These are phyloP conservation scores for Scaptomyza cyrtandrae DNA, from an alignment of 2,888 invertebrate genomes.

Conservation along the genomic window DNA sequence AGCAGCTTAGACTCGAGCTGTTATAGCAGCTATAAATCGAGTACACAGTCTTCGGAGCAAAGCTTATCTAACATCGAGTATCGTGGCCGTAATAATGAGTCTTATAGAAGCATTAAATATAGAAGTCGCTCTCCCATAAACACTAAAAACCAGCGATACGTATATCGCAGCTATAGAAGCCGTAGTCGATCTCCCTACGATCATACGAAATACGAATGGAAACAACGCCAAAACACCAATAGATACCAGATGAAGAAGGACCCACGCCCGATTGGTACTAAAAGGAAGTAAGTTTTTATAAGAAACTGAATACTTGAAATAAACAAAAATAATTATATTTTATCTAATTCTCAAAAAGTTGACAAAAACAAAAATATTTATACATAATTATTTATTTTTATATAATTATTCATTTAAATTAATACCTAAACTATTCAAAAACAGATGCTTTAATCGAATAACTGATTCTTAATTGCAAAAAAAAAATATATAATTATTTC, in stretches of 20 bases:
- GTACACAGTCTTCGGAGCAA: conserved; percentile 24
- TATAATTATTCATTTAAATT: no score
- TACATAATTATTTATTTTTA: no score
- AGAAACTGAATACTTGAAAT: not conserved
- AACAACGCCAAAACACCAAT: not conserved
- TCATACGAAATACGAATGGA: not conserved
- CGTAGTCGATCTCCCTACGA: not conserved
- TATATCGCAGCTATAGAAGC: not conserved
- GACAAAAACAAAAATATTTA: not conserved
- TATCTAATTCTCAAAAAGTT: no score
- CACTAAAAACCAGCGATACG: not conserved
- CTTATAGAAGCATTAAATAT: not conserved
- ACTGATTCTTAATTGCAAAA: no score
- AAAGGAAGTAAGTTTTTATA: not conserved
- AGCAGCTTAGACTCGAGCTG: conserved; percentile 1
- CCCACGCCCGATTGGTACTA: not conserved
- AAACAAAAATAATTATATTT: not conserved
- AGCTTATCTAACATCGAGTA: conserved; percentile 6
- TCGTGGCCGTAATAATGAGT: not conserved
- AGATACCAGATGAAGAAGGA: not conserved
- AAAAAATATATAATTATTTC: no score
- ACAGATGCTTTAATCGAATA: no score
- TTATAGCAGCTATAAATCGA: conserved; percentile 29
- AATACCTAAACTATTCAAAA: not conserved
- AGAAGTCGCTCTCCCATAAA: not conserved